Evolutionary conservation across 2,113 vertebrate genomes (phyloP).

Genomic region (Egretta garzetta): DNA sequence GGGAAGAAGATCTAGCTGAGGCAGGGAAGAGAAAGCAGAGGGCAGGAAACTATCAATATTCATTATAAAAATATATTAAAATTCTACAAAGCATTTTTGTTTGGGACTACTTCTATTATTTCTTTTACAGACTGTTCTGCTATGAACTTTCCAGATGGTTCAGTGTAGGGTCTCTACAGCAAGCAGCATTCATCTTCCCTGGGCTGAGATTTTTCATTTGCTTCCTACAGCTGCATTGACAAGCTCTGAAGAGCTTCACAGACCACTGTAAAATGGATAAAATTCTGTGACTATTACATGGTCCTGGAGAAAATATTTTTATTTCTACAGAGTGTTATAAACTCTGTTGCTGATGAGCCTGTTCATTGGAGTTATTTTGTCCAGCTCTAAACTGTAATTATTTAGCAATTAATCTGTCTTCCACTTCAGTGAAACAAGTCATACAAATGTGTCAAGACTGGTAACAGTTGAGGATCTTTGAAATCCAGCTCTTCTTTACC

Average conservation of each 20-base stretch:
- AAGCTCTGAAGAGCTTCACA: not conserved
- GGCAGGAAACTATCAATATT: not conserved
- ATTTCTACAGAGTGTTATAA: not conserved
- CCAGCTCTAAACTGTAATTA: not conserved
- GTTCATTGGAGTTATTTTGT: not conserved
- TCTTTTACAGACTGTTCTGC: not conserved
- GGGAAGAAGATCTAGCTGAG: not conserved
- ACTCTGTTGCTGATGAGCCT: not conserved
- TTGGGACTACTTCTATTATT: not conserved
- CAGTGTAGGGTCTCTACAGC: not conserved
- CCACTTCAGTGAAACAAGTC: not conserved
- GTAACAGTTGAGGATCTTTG: not conserved
- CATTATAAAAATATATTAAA: not conserved
- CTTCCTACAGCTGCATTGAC: not conserved
- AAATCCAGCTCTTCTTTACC: not conserved
- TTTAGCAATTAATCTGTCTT: not conserved
- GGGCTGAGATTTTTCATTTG: not conserved
- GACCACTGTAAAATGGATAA: not conserved
- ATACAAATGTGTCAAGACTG: not conserved
- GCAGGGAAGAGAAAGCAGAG: not conserved
- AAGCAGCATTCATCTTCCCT: not conserved
- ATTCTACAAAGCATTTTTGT: not conserved
- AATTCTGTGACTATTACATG: not conserved
- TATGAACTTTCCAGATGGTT: not conserved
- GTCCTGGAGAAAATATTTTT: not conserved